Evolutionary conservation across 2,113 vertebrate species (phyloP).

Genomic region (Elephas maximus): DNA sequence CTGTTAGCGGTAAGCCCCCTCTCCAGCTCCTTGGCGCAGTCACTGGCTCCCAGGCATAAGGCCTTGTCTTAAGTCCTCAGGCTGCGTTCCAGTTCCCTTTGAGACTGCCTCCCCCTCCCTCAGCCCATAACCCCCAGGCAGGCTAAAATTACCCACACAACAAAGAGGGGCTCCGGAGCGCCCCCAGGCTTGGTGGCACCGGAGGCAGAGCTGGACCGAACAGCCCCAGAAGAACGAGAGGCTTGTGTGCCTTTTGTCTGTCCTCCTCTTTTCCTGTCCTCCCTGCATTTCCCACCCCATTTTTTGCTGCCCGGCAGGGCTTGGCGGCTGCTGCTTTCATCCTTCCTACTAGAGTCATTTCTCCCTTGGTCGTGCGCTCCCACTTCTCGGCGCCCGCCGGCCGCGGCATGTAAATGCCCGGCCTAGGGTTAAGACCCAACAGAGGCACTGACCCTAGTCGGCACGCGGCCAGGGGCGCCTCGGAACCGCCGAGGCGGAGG

Average conservation of each 20-base stretch:
- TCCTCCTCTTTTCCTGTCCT: slow-evolving; percentile 5
- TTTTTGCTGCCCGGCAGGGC: background rate
- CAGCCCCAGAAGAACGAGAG: background rate
- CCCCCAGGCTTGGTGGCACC: slow-evolving; percentile 1
- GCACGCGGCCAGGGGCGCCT: background rate
- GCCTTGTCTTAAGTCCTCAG: background rate
- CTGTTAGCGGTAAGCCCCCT: background rate
- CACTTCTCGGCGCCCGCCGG: rapidly evolving
- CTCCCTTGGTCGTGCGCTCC: rapidly evolving
- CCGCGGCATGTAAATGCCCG: background rate
- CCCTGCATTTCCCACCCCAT: background rate
- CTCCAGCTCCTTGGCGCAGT: background rate
- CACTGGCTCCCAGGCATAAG: background rate
- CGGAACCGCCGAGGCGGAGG: background rate
- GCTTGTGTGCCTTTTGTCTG: slow-evolving; percentile 65
- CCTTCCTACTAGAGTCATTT: background rate
- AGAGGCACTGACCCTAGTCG: background rate
- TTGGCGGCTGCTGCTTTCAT: background rate
- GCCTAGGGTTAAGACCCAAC: background rate
- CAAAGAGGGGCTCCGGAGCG: slow-evolving; percentile 68
- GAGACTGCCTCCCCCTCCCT: too few relatives aligned
- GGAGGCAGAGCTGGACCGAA: background rate
- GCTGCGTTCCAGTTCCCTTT: background rate
- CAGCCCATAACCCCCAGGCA: background rate
- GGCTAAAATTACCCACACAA: slow-evolving; percentile 68